Conservation (phyloP, 2,888 invertebrate genomes). For the Hypsopygia costalis region DNA sequence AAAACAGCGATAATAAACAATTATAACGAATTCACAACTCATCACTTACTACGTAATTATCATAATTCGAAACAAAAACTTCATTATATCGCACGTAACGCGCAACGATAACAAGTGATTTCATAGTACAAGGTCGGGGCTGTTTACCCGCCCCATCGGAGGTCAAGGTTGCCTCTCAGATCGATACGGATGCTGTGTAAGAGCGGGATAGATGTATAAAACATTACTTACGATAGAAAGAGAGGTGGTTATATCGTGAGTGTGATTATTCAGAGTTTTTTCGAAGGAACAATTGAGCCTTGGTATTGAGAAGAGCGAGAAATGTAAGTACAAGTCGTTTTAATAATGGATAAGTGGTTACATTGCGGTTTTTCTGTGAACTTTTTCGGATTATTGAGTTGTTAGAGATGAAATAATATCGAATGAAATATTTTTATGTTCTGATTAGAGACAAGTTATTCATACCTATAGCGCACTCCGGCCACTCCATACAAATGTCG, state of each 20-base stretch:
- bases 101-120: conserved; percentile 12
- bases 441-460: too few species aligned
- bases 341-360: too few species aligned
- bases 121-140: conserved; percentile 45
- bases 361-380: too few species aligned
- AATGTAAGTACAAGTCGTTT: too few species aligned
- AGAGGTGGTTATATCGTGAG: conserved; percentile 11
- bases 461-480: too few species aligned
- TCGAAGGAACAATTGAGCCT: neutral
- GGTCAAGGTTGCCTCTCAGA: conserved; percentile 61
- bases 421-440: too few species aligned
- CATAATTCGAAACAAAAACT: conserved; percentile 1
- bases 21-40: neutral
- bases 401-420: too few species aligned
- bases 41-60: neutral
- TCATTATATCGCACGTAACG: conserved; percentile 3
- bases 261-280: conserved; percentile 3
- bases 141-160: conserved; percentile 38
- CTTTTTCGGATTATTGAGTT: too few species aligned
- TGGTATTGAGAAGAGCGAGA: too few species aligned
- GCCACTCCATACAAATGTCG: too few species aligned
- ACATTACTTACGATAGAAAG: conserved; percentile 20
- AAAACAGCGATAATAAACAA: neutral
- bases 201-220: conserved; percentile 32
- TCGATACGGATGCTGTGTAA: conserved; percentile 72